phyloP scores from a whole-genome alignment of 2,797 vertebrate genomes.

The Meriones psammophilus region DNA sequence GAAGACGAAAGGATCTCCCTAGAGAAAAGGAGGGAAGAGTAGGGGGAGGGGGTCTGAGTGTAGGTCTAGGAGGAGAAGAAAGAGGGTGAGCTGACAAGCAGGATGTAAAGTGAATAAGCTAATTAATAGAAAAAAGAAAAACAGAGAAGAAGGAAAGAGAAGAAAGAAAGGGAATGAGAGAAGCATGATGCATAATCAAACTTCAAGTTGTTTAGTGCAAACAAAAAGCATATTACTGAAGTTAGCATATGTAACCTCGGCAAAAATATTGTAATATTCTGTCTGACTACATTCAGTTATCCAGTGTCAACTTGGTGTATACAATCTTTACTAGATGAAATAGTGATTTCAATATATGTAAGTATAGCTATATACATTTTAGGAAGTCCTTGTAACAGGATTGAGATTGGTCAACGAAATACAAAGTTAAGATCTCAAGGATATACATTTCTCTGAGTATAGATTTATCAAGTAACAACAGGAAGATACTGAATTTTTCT shows the following conservation, averaged over 20 bases:
- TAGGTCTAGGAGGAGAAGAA: no score
- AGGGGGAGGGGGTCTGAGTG: no score
- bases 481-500: not conserved
- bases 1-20: no score
- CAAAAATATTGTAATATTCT: not conserved
- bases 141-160: not conserved
- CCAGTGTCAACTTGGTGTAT: not conserved
- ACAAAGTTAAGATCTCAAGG: not conserved
- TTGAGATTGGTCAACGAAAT: not conserved
- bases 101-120: no score
- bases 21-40: no score
- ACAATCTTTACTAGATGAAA: not conserved
- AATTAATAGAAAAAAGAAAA: not conserved
- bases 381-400: not conserved
- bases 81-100: no score
- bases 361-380: not conserved
- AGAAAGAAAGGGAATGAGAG: not conserved
- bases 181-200: not conserved
- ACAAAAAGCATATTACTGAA: not conserved
- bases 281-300: not conserved
- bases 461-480: not conserved
- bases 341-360: not conserved
- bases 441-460: not conserved
- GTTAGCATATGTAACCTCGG: not conserved
- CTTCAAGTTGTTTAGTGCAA: not conserved